Percentiles rank a stretch among this genome's conserved stretches.
phyloP scores from a whole-genome alignment of 2,797 vertebrate genomes.

The Spinus olivaceus region DNA sequence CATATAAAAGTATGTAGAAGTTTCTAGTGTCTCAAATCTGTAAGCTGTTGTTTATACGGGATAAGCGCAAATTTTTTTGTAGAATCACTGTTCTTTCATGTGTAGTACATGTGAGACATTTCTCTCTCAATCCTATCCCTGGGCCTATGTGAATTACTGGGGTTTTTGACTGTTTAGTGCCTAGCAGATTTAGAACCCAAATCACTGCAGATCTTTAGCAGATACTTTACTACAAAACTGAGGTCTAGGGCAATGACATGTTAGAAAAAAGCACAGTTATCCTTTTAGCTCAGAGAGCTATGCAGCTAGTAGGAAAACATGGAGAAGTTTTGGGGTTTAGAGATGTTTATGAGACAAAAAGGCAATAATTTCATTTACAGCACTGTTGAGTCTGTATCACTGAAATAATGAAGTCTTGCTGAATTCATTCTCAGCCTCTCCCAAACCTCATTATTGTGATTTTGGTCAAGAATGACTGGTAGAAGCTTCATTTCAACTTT shows the following conservation, averaged over 20 bases:
- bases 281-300: neutral
- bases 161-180: neutral
- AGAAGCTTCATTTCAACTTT: neutral
- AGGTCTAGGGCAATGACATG: neutral
- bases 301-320: neutral
- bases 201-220: neutral
- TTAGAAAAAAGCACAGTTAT: neutral
- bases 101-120: neutral
- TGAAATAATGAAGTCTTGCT: neutral
- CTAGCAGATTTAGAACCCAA: neutral
- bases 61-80: neutral
- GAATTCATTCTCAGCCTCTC: neutral
- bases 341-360: neutral
- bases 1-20: too few species aligned
- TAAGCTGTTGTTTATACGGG: neutral
- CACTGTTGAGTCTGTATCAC: neutral
- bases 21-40: neutral
- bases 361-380: neutral
- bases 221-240: neutral
- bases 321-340: neutral
- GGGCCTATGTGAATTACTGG: neutral
- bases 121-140: neutral
- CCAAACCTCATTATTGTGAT: neutral
- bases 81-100: neutral
- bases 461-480: neutral